phyloP scores from a whole-genome alignment of 2,888 invertebrate species.

The Pocota personata region DNA sequence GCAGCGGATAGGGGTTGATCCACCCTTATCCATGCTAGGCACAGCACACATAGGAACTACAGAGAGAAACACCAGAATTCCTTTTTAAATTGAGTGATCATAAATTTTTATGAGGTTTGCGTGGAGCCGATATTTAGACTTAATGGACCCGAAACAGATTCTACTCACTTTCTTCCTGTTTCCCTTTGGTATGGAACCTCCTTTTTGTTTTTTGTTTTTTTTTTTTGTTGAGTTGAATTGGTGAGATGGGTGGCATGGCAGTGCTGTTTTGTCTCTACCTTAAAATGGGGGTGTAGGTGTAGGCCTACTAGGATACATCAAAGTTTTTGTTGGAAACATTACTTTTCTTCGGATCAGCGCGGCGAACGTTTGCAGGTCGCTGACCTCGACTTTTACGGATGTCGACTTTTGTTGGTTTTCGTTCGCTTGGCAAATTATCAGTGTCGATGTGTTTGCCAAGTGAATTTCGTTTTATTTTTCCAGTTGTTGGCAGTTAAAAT shows the following conservation, averaged over 20 bases:
- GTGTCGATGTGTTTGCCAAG: constrained; percentile 12
- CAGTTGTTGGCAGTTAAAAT: constrained; percentile 31
- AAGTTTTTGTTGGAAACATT: constrained; percentile 36
- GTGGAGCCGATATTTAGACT: constrained; percentile 73
- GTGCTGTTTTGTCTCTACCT: constrained; percentile 44
- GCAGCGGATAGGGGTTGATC: constrained; percentile 13
- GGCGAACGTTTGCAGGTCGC: constrained; percentile 40
- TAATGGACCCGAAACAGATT: constrained; percentile 72
- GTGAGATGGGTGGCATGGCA: background rate
- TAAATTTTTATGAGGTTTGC: constrained; percentile 73
- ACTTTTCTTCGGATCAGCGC: constrained; percentile 51
- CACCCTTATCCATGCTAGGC: constrained; percentile 26
- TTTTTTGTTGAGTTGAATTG: too few species aligned
- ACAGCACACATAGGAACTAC: background rate
- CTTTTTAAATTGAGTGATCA: constrained; percentile 72
- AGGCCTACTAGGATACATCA: background rate
- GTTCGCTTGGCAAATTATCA: constrained; percentile 31
- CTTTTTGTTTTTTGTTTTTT: background rate
- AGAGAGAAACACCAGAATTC: constrained; percentile 40
- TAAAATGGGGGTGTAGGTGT: constrained; percentile 3
- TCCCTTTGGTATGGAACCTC: background rate
- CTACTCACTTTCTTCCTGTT: constrained; percentile 37
- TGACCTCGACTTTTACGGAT: constrained; percentile 58
- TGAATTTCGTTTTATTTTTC: constrained; percentile 6
- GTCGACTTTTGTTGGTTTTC: constrained; percentile 44